Conservation (phyloP, 1,140 invertebrate genomes). For the Aethina tumida region DNA sequence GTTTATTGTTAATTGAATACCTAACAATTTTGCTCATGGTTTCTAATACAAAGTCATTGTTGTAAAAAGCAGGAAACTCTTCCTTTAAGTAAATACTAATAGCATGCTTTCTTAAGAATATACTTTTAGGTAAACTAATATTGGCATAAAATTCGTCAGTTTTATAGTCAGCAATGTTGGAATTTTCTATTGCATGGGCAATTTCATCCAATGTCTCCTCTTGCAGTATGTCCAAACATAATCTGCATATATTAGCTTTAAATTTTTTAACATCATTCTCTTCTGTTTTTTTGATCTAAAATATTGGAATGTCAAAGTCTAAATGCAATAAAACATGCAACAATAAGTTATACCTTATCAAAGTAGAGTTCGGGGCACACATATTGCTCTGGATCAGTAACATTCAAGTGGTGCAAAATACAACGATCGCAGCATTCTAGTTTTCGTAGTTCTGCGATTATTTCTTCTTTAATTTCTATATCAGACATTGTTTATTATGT, state of each 20-base stretch:
- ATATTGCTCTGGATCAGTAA: constrained; percentile 32
- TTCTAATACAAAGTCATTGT: constrained; percentile 19
- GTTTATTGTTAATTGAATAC: constrained; percentile 15
- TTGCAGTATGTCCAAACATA: constrained; percentile 56
- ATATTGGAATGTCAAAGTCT: too few relatives aligned
- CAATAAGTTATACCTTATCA: constrained; percentile 34
- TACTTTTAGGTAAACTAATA: constrained; percentile 35
- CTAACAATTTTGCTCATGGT: constrained; percentile 27
- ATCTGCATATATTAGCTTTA: constrained; percentile 41
- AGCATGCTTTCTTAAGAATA: constrained; percentile 37
- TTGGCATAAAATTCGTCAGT: constrained; percentile 34
- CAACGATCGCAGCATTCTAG: constrained; percentile 43
- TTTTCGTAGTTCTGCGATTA: too few relatives aligned
- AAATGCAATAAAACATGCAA: constrained; percentile 3
- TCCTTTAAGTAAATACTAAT: constrained; percentile 36
- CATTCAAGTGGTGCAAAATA: constrained; percentile 43
- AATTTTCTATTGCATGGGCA: constrained; percentile 37
- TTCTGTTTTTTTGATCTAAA: constrained; percentile 11
- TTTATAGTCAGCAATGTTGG: constrained; percentile 36
- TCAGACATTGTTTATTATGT: neutral
- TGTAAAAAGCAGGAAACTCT: constrained; percentile 33
- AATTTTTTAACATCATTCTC: constrained; percentile 15
- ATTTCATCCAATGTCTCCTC: constrained; percentile 36
- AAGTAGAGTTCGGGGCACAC: too few relatives aligned
- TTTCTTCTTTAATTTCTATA: neutral